Percentiles rank a stretch among this genome's conserved stretches.
These are phyloP conservation scores for Dromas ardeola DNA, from an alignment of 2,113 vertebrate genomes.

Conservation along the genomic window DNA sequence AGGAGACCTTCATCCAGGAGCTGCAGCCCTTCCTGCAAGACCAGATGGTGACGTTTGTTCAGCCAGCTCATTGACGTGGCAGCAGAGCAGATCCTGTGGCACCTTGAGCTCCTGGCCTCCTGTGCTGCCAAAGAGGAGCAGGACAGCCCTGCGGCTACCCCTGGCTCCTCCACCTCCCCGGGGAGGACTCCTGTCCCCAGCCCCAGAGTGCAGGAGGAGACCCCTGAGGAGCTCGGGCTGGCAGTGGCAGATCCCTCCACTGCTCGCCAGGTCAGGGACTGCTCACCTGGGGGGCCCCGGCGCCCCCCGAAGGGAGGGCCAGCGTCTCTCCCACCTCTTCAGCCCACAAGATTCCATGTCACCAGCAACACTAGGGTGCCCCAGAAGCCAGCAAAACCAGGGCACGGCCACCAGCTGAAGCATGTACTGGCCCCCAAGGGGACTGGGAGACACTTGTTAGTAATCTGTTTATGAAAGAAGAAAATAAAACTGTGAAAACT, in stretches of 20 bases:
- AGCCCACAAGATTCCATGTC: background rate
- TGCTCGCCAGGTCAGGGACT: background rate
- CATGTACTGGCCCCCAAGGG: no score
- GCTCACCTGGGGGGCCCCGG: background rate
- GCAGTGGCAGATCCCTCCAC: background rate
- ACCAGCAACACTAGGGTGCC: background rate
- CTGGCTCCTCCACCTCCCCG: rapidly evolving
- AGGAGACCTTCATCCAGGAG: background rate
- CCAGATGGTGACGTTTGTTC: background rate
- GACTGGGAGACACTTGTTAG: background rate
- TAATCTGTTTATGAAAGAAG: background rate
- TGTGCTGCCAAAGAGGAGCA: background rate
- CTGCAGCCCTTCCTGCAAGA: background rate
- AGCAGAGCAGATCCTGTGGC: no score
- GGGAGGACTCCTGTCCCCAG: rapidly evolving
- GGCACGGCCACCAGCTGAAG: background rate
- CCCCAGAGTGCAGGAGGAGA: background rate
- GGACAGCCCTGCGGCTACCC: rapidly evolving
- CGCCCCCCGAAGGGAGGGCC: background rate
- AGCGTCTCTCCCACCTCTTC: background rate
- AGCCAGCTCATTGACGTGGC: rapidly evolving
- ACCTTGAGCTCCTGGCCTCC: background rate
- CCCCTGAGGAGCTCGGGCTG: background rate
- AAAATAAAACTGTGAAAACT: background rate
- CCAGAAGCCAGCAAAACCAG: rapidly evolving